phyloP scores from a whole-genome alignment of 2,888 invertebrate genomes.

The Caenorhabditis sulstoni region DNA sequence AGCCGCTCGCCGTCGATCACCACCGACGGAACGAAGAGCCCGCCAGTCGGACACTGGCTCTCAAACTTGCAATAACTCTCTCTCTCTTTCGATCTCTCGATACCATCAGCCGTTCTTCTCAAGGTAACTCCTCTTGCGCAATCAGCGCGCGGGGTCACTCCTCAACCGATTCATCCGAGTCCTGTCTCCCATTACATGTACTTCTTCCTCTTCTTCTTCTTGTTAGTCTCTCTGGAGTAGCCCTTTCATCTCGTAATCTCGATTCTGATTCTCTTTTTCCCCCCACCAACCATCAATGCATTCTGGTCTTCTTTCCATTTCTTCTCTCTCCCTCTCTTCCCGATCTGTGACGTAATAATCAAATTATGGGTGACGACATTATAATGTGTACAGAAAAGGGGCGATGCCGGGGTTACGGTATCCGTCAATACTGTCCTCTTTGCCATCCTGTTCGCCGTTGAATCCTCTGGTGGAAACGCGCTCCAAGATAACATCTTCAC shows the following conservation, averaged over 20 bases:
- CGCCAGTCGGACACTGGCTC: conserved; percentile 25
- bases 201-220: too few species aligned
- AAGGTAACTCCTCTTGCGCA: background rate
- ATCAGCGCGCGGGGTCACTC: conserved; percentile 7
- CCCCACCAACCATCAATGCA: background rate
- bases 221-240: too few species aligned
- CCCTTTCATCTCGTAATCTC: too few species aligned
- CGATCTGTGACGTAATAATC: conserved; percentile 13
- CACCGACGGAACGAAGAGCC: conserved; percentile 7
- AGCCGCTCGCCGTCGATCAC: conserved; percentile 33
- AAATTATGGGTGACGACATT: background rate
- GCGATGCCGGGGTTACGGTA: too few species aligned
- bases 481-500: too few species aligned
- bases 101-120: conserved; percentile 14
- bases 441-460: too few species aligned
- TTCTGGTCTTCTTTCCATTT: background rate
- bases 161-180: too few species aligned
- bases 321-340: background rate
- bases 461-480: too few species aligned
- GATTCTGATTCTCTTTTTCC: too few species aligned
- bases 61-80: conserved; percentile 39
- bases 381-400: too few species aligned
- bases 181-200: too few species aligned
- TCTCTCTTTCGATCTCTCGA: conserved; percentile 9
- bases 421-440: too few species aligned